Evolutionary conservation across 2,888 invertebrate genomes (phyloP).

Genomic region (Rhamphomyia laevipes): DNA sequence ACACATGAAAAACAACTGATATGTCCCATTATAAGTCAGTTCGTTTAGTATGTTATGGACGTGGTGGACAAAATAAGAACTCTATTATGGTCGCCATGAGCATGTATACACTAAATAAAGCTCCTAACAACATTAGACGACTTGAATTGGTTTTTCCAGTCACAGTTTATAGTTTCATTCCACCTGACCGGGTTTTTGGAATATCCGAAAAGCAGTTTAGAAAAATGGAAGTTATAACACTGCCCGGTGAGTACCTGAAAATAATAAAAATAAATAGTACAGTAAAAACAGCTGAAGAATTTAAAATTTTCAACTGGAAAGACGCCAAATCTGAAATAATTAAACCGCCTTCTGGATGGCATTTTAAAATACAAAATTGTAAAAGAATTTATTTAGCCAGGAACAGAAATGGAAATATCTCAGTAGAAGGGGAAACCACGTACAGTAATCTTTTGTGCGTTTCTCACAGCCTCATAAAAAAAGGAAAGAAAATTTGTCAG

Average conservation of each 20-base stretch:
- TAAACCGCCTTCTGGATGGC: no score
- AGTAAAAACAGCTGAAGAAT: slow-evolving; percentile 1
- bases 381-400: no score
- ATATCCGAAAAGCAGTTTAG: no score
- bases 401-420: background rate
- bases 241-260: slow-evolving; percentile 17
- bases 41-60: slow-evolving; percentile 23
- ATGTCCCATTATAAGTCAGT: no score
- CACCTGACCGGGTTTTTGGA: slow-evolving; percentile 22
- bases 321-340: no score
- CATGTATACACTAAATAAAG: slow-evolving; percentile 18
- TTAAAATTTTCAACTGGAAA: slow-evolving; percentile 1
- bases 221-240: no score
- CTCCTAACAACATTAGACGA: slow-evolving; percentile 14
- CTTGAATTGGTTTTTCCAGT: slow-evolving; percentile 20
- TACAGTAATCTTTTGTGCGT: no score
- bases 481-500: no score
- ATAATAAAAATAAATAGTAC: slow-evolving; percentile 8
- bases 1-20: slow-evolving; percentile 12
- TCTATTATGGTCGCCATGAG: slow-evolving; percentile 19
- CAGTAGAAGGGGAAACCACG: background rate
- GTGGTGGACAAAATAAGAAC: slow-evolving; percentile 25
- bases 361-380: no score
- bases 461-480: no score
- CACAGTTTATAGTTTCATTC: slow-evolving; percentile 21